Base-by-base conservation (phyloP, 1,140 invertebrate genomes). In the Teleopsis dalmanni region DNA sequence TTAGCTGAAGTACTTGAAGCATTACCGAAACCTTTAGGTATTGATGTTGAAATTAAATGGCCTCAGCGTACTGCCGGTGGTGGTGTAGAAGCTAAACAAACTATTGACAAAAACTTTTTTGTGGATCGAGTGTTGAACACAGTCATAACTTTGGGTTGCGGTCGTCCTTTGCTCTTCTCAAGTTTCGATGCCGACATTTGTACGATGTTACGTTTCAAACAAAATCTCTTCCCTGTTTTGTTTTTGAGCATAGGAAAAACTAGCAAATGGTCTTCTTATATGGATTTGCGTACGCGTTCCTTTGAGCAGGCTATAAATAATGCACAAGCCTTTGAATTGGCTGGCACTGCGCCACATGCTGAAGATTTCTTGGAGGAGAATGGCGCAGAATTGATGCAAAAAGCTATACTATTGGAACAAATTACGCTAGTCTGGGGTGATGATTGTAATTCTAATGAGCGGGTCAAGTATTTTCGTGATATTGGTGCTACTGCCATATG, bases 31-130 rank as follows among this genome's bases (percentile, higher is more conserved):
- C 82, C 88, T 57, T 82, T 91, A 51, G 93, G 92, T 10, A 95
- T 95, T 60, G 95, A 97, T 72, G 81, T 98, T 55, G 94, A 98
- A 77, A 83, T 98, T 23, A 98, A 98, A 70, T 95, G 91, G 87
- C 91, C 88, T 1, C 90, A 91, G 81, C 79, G 86, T 47, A 67
- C 85, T 8, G 78, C 83, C 71, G 85, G 91, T 70, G 90, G 89
- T 13, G 86, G 85, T 2, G 86, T 84, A 62, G 91, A 95, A 68
- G 74, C 91, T n/a, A 82, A 90, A 59, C 83, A 93, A 57, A 88
- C 90, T 2, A 86, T 92, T 57, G 93, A 96, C 67, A 79, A 95
- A 62, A 96, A 96, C 62, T 72, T 84, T 50, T 95, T 91, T 66
- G 75, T 95, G 53, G 93, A 97, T 71, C 56, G 76, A 59, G 73